Evolutionary conservation across 2,797 vertebrate species (phyloP).

Genomic region (Eptatretus atami): DNA sequence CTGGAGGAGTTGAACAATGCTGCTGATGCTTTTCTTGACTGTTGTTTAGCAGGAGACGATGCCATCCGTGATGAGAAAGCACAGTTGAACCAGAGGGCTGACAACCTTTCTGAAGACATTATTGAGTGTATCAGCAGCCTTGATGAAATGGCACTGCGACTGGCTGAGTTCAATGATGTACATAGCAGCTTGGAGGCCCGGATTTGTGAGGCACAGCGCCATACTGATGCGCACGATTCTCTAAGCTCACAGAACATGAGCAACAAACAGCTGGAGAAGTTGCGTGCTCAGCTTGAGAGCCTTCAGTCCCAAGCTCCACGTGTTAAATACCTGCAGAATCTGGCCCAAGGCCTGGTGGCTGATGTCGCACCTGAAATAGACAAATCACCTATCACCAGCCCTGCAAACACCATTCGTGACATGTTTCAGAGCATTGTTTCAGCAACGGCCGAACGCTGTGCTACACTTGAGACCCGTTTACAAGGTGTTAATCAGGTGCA

Average conservation of each 20-base stretch:
- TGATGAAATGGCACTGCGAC: conserved; percentile 54
- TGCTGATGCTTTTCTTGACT: conserved; percentile 54
- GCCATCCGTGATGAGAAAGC: conserved; percentile 66
- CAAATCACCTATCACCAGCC: conserved; percentile 28
- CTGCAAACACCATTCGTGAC: conserved; percentile 30
- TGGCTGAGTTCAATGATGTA: conserved; percentile 74
- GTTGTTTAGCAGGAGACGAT: conserved; percentile 46
- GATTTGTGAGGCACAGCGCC: conserved; percentile 57
- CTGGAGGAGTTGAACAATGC: conserved; percentile 48
- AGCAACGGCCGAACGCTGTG: conserved; percentile 39
- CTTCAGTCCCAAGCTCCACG: conserved; percentile 45
- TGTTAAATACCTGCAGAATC: conserved; percentile 51
- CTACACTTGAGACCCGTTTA: conserved; percentile 43
- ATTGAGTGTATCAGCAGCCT: conserved; percentile 33
- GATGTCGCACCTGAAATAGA: conserved; percentile 43
- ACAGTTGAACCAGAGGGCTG: conserved; percentile 40
- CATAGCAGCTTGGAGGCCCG: conserved; percentile 56
- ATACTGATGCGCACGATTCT: conserved; percentile 72
- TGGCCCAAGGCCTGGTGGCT: conserved; percentile 47
- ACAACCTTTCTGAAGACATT: conserved; percentile 39
- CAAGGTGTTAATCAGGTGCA: conserved; percentile 69
- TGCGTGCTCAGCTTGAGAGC: conserved; percentile 46
- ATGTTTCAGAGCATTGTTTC: conserved; percentile 38
- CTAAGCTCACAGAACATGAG: conserved; percentile 69
- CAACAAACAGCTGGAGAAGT: conserved; percentile 64